Base-by-base conservation (phyloP, 2,113 vertebrate genomes). In the Raja brachyura region DNA sequence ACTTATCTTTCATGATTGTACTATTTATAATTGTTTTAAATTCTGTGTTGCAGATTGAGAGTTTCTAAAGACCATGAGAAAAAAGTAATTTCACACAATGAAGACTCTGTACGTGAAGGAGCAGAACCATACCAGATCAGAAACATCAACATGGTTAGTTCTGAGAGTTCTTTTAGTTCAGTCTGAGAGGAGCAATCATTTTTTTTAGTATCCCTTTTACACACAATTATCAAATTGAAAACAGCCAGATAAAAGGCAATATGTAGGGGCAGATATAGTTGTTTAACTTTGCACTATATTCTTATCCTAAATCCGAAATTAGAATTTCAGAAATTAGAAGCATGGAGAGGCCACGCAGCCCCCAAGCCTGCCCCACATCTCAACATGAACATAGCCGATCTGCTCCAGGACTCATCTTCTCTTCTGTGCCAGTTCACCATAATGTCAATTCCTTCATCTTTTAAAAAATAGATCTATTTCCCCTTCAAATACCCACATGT, bases 51-150 rank as follows among this genome's bases (percentile, higher is more conserved):
- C 56, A 73, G 66, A 93, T 63, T 75, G 39, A 0, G 7, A 5
- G 11, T 93, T 93, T 70, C 73, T 4, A 54, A 70, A 83, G 68
- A 66, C 93, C 68, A 0, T 10, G 63, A 94, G 59, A 94, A 79
- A 18, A 54, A 9, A 6, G 74, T 93, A 93, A 76, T 59, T 0
- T 31, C 4, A 70, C 1, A 8, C 0, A 56, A 0, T 66, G 73
- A 25, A 28, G 5, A 63, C 2, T 70, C 61, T 3, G 11, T 5
- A 5, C 93, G 20, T 59, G 70, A 93, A 86, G 48, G 54, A 0
- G 22, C 94, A 88, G 31, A 61, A 66, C n/a, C 14, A 0, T 66
- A 93, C 75, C 70, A 93, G 0, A 39, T 73, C 5, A 0, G 0
- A 0, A 16, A 92, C 74, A 93, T 0, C 0, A 90, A 94, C 88